Conservation (phyloP, 2,888 invertebrate species). For the Halocaridina rubra region DNA sequence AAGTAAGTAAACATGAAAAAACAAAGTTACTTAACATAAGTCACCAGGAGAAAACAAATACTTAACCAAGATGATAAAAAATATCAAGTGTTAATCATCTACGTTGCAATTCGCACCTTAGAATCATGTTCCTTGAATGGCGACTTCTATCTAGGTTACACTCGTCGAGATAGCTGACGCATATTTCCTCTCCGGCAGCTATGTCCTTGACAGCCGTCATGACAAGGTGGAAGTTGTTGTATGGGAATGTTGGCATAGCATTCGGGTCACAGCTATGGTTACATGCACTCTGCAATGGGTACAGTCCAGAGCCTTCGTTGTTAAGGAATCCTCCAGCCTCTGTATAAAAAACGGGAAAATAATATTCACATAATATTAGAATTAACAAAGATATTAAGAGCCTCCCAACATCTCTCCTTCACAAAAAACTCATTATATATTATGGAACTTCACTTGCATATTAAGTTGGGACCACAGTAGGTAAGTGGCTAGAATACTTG, state of each 20-base stretch:
- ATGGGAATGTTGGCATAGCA: slow-evolving; percentile 85
- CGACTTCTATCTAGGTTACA: slow-evolving; percentile 83
- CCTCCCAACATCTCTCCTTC: no score
- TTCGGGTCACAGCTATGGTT: slow-evolving; percentile 95
- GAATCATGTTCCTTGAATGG: slow-evolving; percentile 85
- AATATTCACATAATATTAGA: neutral
- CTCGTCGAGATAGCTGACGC: slow-evolving; percentile 90
- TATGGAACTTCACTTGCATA: no score
- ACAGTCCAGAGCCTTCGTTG: slow-evolving; percentile 92
- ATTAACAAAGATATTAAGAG: neutral
- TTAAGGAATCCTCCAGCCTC: slow-evolving; percentile 82
- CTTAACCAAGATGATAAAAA: no score
- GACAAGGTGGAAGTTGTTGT: slow-evolving; percentile 77
- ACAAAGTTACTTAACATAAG: no score
- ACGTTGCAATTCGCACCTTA: no score
- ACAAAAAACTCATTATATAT: no score
- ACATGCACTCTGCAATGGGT: slow-evolving; percentile 84
- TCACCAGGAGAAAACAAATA: no score
- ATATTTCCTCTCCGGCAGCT: slow-evolving; percentile 85
- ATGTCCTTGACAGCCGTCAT: slow-evolving; percentile 77
- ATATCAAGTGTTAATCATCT: no score
- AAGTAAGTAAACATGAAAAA: no score
- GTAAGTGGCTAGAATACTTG: no score
- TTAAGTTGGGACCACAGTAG: no score
- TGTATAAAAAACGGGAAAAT: slow-evolving; percentile 52